Evolutionary conservation across 1,140 invertebrate species (phyloP), one percentile per base, ranked within the genome.

Genomic region (Heliconius eleuchia): DNA sequence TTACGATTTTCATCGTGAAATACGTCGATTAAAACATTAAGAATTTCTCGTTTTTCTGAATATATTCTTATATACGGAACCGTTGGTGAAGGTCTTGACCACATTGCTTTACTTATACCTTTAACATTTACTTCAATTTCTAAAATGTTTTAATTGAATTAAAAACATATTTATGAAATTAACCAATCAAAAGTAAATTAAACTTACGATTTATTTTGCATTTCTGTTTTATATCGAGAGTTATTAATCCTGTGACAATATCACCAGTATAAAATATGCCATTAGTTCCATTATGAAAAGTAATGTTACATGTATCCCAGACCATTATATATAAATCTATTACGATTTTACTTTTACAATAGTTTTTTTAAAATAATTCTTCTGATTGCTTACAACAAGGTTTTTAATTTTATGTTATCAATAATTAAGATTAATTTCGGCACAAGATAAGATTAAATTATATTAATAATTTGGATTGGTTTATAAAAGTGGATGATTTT

Each of bases 61-160:
- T 92, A 94, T 39, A 91, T 83, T 84, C 88, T 91, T 75, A 93
- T 88, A 82, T 89, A 91, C 37, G 92, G 92, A 16, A 91, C 74
- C 9, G 87, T 91, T 1, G 92, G 86, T 37, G 80, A 81, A 16
- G 88, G 73, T 80, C 91, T 87, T 1, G 90, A 85, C 92, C 92
- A 94, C 50, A 78, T 83, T 3, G 91, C 91, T 83, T 90, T 88
- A 71, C 86, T 85, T 73, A 80, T 84, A 18, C 92, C 92, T 19
- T 81, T 81, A 3, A 92, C 87, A 84, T 87, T 87, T 23, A 93
- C 87, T 79, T 85, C 79, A 39, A 93, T 86, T 76, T 85, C 92
- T 94, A 84, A 75, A 91, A 91, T 72, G 81, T 76, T 72, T 77
- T 34, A 42, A 8, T 72, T 72, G 30, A 27, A 27, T 27, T 27